phyloP scores from a whole-genome alignment of 2,797 vertebrate genomes.

The Chromis chromis region DNA sequence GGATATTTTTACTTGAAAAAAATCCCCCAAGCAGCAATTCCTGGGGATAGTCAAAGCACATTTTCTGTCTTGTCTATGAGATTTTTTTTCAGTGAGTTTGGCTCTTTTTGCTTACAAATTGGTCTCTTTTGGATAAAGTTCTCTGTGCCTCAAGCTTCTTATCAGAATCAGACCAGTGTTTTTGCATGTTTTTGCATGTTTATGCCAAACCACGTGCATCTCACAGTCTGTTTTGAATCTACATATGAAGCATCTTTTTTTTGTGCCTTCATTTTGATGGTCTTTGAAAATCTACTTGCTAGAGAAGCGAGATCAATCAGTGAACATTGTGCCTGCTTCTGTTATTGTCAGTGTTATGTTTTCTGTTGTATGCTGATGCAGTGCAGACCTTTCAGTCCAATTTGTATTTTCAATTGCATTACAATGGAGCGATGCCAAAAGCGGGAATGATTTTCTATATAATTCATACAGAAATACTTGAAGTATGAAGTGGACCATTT shows the following conservation, averaged over 20 bases:
- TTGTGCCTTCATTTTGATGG: slow-evolving; percentile 30
- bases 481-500: slow-evolving; percentile 62
- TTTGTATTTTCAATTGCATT: slow-evolving; percentile 46
- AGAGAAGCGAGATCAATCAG: slow-evolving; percentile 37
- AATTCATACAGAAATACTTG: slow-evolving; percentile 50
- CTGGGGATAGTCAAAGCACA: slow-evolving; percentile 29
- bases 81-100: slow-evolving; percentile 26
- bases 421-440: slow-evolving; percentile 40
- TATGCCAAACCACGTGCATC: slow-evolving; percentile 3
- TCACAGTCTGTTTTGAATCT: slow-evolving; percentile 17
- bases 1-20: slow-evolving; percentile 17
- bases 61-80: slow-evolving; percentile 4
- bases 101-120: slow-evolving; percentile 32
- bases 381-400: slow-evolving; percentile 26
- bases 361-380: slow-evolving; percentile 17
- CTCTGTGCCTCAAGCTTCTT: slow-evolving; percentile 2
- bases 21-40: slow-evolving; percentile 27
- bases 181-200: slow-evolving; percentile 16
- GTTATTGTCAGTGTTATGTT: slow-evolving; percentile 29
- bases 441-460: slow-evolving; percentile 20
- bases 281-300: slow-evolving; percentile 21
- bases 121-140: slow-evolving; percentile 34
- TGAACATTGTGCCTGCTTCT: slow-evolving; percentile 22
- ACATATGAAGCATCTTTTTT: slow-evolving; percentile 23
- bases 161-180: background rate